Conservation (phyloP, 1,140 invertebrate genomes). For the Drosophila athabasca region DNA sequence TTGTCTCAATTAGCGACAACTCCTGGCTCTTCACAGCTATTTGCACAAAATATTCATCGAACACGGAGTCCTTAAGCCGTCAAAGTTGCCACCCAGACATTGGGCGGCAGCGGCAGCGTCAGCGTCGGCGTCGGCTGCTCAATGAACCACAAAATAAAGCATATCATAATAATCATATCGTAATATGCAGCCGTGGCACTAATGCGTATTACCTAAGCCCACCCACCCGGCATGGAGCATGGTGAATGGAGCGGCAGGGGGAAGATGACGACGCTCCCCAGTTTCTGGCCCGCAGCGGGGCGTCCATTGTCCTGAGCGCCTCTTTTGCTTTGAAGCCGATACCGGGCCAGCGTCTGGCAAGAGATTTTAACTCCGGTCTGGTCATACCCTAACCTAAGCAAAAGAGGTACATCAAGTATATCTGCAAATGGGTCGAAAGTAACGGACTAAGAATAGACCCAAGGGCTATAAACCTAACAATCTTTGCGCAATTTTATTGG, state of each 20-base stretch:
- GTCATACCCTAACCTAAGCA: constrained; percentile 17
- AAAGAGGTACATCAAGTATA: neutral
- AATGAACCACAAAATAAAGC: constrained; percentile 83
- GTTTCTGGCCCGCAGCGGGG: constrained; percentile 27
- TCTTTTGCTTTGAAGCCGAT: constrained; percentile 67
- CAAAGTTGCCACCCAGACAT: constrained; percentile 67
- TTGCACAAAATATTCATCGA: constrained; percentile 68
- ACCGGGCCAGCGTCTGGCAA: constrained; percentile 37
- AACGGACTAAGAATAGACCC: too few species aligned
- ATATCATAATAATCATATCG: constrained; percentile 82
- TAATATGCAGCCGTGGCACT: constrained; percentile 79
- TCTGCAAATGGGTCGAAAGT: too few species aligned
- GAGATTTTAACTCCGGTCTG: constrained; percentile 31
- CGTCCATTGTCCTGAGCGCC: constrained; percentile 37
- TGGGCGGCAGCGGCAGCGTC: constrained; percentile 8
- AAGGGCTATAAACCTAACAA: too few species aligned
- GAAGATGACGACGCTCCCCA: constrained; percentile 17
- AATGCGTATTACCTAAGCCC: constrained; percentile 80
- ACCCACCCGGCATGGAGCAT: constrained; percentile 36
- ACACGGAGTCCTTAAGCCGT: constrained; percentile 58
- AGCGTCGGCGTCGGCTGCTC: constrained; percentile 47
- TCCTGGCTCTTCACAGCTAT: constrained; percentile 62
- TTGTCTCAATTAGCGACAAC: constrained; percentile 71
- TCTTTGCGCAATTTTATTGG: too few species aligned
- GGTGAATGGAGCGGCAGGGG: neutral